Base-by-base conservation (phyloP, 2,113 vertebrate species). In the Acrocephalus kingi region DNA sequence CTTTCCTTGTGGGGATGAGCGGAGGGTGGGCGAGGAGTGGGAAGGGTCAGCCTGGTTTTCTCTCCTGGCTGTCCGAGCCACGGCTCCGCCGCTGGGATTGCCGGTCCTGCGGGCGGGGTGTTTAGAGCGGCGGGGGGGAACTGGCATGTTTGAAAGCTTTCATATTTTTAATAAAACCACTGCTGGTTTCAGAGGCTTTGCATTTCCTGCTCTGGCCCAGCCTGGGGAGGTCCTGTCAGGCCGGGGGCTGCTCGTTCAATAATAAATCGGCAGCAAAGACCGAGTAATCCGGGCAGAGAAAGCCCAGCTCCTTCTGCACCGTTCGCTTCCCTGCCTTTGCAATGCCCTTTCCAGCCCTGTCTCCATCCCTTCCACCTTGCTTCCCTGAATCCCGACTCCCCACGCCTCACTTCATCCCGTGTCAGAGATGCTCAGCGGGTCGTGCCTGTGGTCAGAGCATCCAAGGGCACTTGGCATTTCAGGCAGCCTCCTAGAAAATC, bases 91-190 rank as follows among this genome's bases (percentile, higher is more conserved):
- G n/a, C 66, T 56, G 22, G 89, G 68, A 10, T 39, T 4, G 75
- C 0, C 24, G 71, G 28, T 71, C 20, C 87, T 9, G 28, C 10
- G 25, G 43, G 83, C 0, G 28, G 14, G 27, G 61, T 1, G 11
- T 39, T 69, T 1, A 3, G 82, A n/a, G 61, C 1, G 0, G 8
- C 2, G 6, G 28, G 37, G 37, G 35, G 23, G 13, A n/a, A 67
- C 46, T 30, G 90, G 71, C 73, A 75, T 85, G 83, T 74, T 61
- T n/a, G 63, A 31, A 93, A 96, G 67, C 74, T 66, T 94, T 83
- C 1, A 0, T 91, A n/a, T 96, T 94, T 96, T 92, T 93, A 97
- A 97, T 97, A 97, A 97, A 97, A 62, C 69, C 59, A 16, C 75
- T 76, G 76, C 77, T 64, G 69, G 52, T 54, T 94, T 83, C 59